Conservation (phyloP, 2,888 invertebrate species). For the Callyntrura guangdongensis region DNA sequence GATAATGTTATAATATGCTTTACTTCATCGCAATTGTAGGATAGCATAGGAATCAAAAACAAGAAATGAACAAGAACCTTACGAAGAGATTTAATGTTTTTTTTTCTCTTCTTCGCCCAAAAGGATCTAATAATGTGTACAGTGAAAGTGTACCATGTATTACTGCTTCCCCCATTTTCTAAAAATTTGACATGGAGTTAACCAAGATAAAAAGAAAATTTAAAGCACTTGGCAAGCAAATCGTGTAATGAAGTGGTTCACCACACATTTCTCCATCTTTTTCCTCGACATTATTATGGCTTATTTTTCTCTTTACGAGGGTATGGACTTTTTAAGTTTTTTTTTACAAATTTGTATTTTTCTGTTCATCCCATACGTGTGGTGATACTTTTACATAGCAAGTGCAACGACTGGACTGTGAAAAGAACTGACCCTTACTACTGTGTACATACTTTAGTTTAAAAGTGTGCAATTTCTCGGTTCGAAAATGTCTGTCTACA, state of each 20-base stretch:
- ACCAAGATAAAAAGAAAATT: slow-evolving; percentile 72
- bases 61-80: slow-evolving; percentile 41
- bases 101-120: background rate
- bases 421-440: slow-evolving; percentile 31
- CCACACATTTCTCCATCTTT: slow-evolving; percentile 70
- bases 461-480: background rate
- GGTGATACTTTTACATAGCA: background rate
- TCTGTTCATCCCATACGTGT: background rate
- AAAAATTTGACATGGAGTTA: slow-evolving; percentile 71
- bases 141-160: background rate
- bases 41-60: slow-evolving; percentile 24
- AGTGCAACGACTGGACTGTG: slow-evolving; percentile 20
- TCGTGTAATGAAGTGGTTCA: slow-evolving; percentile 74
- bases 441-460: background rate
- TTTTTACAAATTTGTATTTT: slow-evolving; percentile 40
- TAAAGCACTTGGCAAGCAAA: slow-evolving; percentile 72
- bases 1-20: slow-evolving; percentile 8
- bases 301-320: slow-evolving; percentile 59
- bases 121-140: background rate
- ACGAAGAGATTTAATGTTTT: slow-evolving; percentile 62
- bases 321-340: slow-evolving; percentile 23
- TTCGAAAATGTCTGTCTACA: background rate
- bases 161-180: slow-evolving; percentile 25
- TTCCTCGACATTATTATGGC: slow-evolving; percentile 69
- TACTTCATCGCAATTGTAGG: background rate